Base-by-base conservation (phyloP, 92 coral and sea anemone genomes). In the Porites divaricata region DNA sequence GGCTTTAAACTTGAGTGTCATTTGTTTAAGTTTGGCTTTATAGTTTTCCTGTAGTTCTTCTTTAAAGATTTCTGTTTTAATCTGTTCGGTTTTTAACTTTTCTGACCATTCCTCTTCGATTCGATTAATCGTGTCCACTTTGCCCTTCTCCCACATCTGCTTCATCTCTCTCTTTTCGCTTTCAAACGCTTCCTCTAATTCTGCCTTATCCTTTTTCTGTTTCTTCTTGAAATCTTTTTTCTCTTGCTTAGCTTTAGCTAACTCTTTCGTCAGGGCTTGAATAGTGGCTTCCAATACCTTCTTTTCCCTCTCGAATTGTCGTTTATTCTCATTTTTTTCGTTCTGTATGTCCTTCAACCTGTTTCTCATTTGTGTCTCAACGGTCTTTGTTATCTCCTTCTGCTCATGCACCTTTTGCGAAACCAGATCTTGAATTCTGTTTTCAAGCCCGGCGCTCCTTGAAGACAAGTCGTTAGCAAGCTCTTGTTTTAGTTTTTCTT, bases 171-270 rank as follows among this genome's bases (percentile, higher is more conserved):
- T 89, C 74, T 81, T 92, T 70, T 94, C 98, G 28, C 90, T 89
- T 73, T 92, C 95, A 56, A 88, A 83, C 4, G 87, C 86, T 25
- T 89, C 90, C 25, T 94, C 91, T 83, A 94, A 75, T 24, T 90
- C 77, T 25, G 88, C 88, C 75, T 83, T 90, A 15, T 91, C 94
- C 28, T 87, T 90, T 77, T 91, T 94, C 84, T 88, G 90, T 78
- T 85, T 91, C 86, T 89, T 94, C 72, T 91, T 92, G 16, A 96
- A 67, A n/a, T 96, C 99, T 63, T 75, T 84, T 51, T 89, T 91
- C 72, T 94, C 95, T 69, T 96, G 98, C 74, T 90, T 92, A n/a
- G 81, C 87, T 52, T 94, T 96, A 17, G 86, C 95, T 28, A 96
- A 86, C 52, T 96, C 99, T 77, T 91, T 95, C 14, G 88, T 89